phyloP scores from a whole-genome alignment of 1,140 invertebrate species.

The Campodea augens region DNA sequence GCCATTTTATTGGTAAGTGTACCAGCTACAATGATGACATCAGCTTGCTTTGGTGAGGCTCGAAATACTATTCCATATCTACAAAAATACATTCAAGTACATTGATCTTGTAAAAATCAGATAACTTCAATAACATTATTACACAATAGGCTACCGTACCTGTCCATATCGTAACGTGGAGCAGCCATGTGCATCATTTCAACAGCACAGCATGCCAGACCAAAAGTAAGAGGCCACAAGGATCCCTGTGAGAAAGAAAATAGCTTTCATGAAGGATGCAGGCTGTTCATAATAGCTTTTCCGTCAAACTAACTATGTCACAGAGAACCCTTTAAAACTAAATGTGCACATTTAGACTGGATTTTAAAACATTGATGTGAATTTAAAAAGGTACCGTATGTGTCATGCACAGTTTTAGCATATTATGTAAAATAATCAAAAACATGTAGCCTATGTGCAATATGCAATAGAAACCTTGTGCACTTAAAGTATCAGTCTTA shows the following conservation, averaged over 20 bases:
- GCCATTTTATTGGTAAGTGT: conserved; percentile 99
- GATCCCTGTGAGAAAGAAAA: conserved; percentile 38
- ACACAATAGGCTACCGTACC: too few species aligned
- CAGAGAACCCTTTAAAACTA: conserved; percentile 3
- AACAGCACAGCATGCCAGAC: conserved; percentile 90
- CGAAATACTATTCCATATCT: conserved; percentile 67
- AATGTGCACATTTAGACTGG: not conserved
- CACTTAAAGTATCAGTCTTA: too few species aligned
- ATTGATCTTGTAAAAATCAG: too few species aligned
- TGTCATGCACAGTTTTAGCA: conserved; percentile 6
- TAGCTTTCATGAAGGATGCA: conserved; percentile 5
- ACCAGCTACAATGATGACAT: conserved; percentile 95
- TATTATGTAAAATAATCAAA: too few species aligned
- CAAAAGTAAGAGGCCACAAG: conserved; percentile 91
- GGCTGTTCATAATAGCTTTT: not conserved
- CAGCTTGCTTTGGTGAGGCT: conserved; percentile 85
- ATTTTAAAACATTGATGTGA: not conserved
- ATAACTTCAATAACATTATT: too few species aligned
- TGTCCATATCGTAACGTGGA: conserved; percentile 93
- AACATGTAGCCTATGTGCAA: too few species aligned
- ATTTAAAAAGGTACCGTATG: conserved; percentile 4
- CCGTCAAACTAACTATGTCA: not conserved
- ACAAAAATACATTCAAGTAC: conserved; percentile 24
- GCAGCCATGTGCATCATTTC: conserved; percentile 99
- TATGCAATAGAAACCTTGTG: too few species aligned